Evolutionary conservation across 2,888 invertebrate species (phyloP).

Genomic region (Phengaris alcon): DNA sequence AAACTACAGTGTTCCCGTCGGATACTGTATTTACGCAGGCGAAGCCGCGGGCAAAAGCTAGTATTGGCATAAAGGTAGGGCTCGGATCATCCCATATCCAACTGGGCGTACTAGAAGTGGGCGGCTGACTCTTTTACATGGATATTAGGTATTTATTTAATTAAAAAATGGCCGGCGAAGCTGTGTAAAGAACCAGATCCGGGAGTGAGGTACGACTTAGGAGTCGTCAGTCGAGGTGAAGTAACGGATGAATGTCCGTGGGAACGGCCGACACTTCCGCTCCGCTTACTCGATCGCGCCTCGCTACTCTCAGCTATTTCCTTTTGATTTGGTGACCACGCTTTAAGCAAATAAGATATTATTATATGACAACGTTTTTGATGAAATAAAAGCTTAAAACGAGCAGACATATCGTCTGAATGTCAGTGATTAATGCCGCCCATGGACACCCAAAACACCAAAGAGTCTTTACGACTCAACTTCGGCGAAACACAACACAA

Average conservation of each 20-base stretch:
- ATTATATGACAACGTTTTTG: too few relatives aligned
- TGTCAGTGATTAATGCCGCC: too few relatives aligned
- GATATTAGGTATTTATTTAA: not conserved
- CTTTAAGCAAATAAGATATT: not conserved
- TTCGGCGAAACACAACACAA: too few relatives aligned
- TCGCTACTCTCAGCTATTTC: constrained; percentile 72
- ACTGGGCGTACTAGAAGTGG: too few relatives aligned
- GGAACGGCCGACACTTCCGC: constrained; percentile 77
- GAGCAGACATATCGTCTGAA: too few relatives aligned
- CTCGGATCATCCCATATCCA: too few relatives aligned
- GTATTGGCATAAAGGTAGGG: too few relatives aligned
- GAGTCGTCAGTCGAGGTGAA: constrained; percentile 58
- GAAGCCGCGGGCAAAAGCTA: too few relatives aligned
- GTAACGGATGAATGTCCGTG: constrained; percentile 78
- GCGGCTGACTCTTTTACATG: not conserved
- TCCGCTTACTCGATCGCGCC: constrained; percentile 60
- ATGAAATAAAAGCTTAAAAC: too few relatives aligned
- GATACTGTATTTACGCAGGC: too few relatives aligned
- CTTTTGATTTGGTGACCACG: constrained; percentile 68
- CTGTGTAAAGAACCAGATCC: constrained; percentile 13
- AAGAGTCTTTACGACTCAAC: not conserved
- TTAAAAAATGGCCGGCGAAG: not conserved
- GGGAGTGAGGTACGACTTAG: constrained; percentile 32
- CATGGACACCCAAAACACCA: not conserved
- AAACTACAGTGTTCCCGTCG: too few relatives aligned